phyloP scores from a whole-genome alignment of 2,797 vertebrate genomes.

The Apogon hyalosoma region DNA sequence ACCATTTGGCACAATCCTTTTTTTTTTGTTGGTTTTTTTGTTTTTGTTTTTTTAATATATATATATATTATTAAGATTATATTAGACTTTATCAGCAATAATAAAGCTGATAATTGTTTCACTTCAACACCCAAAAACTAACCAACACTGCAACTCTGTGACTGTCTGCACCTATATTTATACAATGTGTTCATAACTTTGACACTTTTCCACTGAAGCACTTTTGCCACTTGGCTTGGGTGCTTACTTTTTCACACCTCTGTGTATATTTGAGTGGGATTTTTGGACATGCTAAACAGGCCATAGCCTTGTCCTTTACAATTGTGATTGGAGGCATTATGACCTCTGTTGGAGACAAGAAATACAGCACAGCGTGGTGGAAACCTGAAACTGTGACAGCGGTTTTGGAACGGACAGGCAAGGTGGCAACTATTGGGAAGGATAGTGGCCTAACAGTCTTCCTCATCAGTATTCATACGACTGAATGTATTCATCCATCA shows the following conservation, averaged over 20 bases:
- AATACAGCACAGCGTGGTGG: constrained; percentile 55
- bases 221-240: background rate
- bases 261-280: constrained; percentile 12
- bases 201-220: constrained; percentile 2
- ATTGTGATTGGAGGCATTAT: constrained; percentile 68
- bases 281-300: constrained; percentile 32
- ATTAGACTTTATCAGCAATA: constrained; percentile 44
- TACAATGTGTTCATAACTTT: background rate
- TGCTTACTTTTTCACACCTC: constrained; percentile 15
- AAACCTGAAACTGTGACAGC: constrained; percentile 60
- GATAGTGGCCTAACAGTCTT: constrained; percentile 47
- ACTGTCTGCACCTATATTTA: background rate
- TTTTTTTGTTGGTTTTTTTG: background rate
- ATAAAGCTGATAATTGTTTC: constrained; percentile 43
- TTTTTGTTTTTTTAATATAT: too few species aligned
- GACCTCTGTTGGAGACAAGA: constrained; percentile 72
- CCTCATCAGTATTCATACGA: constrained; percentile 64
- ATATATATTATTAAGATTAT: too few species aligned
- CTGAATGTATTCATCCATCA: constrained; percentile 65
- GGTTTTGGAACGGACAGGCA: constrained; percentile 57
- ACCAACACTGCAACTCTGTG: background rate
- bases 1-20: constrained; percentile 46
- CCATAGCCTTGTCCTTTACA: constrained; percentile 49
- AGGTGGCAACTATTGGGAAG: constrained; percentile 52
- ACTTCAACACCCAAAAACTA: constrained; percentile 29